Percentiles rank a stretch among this genome's conserved stretches.
phyloP scores from a whole-genome alignment of 2,888 invertebrate genomes.

The Tethea ocularis region DNA sequence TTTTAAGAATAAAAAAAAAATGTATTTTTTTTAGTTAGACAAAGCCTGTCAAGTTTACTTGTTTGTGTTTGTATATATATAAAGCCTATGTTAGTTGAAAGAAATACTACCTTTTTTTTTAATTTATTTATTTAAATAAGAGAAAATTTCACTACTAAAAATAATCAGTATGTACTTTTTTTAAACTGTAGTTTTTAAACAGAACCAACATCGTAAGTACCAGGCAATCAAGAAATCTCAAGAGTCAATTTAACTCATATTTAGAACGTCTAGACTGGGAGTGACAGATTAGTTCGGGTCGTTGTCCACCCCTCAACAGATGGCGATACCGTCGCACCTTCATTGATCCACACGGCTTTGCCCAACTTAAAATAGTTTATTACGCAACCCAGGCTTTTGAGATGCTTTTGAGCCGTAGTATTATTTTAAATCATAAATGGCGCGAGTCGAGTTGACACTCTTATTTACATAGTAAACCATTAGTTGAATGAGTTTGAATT shows the following conservation, averaged over 20 bases:
- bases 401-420: conserved; percentile 33
- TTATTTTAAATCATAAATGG: not conserved
- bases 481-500: not conserved
- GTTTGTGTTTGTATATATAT: too few species aligned
- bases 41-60: too few species aligned
- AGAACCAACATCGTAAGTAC: not conserved
- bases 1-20: too few species aligned
- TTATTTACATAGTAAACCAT: not conserved
- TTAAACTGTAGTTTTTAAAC: not conserved
- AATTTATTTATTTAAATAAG: too few species aligned
- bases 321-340: conserved; percentile 50
- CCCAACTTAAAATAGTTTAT: conserved; percentile 59
- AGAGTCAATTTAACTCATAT: not conserved
- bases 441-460: not conserved
- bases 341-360: conserved; percentile 64
- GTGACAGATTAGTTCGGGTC: conserved; percentile 35
- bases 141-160: not conserved
- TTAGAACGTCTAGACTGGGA: conserved; percentile 30
- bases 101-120: too few species aligned
- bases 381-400: conserved; percentile 50
- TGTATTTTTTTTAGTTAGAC: too few species aligned
- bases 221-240: conserved; percentile 4
- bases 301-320: conserved; percentile 52
- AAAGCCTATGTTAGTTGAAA: too few species aligned
- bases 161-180: not conserved